Conservation (phyloP, 2,888 invertebrate genomes). For the Papilio demoleus region DNA sequence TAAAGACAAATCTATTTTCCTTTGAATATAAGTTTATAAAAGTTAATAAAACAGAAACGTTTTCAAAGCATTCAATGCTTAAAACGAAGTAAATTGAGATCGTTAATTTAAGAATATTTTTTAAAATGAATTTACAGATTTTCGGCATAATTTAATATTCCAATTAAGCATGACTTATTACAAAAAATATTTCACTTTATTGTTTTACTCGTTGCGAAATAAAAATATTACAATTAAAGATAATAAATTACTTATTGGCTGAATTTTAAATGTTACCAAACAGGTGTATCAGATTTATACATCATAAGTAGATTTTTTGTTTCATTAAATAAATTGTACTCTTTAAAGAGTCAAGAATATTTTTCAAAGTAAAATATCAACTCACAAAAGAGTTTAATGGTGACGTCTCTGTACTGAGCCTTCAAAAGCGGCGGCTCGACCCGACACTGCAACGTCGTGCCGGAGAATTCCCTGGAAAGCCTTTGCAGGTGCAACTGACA, state of each 20-base stretch:
- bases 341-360: not conserved
- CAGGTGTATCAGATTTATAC: not conserved
- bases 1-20: too few relatives aligned
- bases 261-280: not conserved
- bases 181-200: not conserved
- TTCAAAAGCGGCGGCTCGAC: constrained; percentile 89
- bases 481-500: constrained; percentile 90
- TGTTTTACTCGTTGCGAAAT: not conserved
- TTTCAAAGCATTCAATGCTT: not conserved
- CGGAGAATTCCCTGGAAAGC: constrained; percentile 88
- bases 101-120: constrained; percentile 41
- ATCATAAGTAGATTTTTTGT: not conserved
- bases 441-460: constrained; percentile 89
- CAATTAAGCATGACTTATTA: constrained; percentile 5
- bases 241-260: not conserved
- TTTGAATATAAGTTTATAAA: too few relatives aligned
- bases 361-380: constrained; percentile 44
- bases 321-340: not conserved
- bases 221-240: not conserved
- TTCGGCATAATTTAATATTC: not conserved
- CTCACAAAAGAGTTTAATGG: constrained; percentile 88
- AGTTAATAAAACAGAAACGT: too few relatives aligned
- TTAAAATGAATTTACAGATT: constrained; percentile 18
- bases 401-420: constrained; percentile 88
- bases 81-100: not conserved